These are phyloP conservation scores for Porites divaricata DNA, from an alignment of 92 coral and sea anemone genomes.

Conservation along the genomic window DNA sequence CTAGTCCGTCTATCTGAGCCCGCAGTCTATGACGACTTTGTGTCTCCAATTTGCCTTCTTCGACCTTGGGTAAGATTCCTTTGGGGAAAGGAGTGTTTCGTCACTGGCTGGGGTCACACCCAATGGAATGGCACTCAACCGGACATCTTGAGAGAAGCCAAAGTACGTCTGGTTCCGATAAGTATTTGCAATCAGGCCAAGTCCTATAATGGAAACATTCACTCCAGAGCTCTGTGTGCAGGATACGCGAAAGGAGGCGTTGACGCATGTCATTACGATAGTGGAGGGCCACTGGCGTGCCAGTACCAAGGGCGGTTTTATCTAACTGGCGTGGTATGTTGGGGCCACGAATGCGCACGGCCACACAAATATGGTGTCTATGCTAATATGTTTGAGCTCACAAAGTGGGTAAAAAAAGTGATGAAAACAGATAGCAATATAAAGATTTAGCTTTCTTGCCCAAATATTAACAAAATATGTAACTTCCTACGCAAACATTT, in stretches of 20 bases:
- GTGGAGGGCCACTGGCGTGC: conserved; percentile 96
- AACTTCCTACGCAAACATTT: no score
- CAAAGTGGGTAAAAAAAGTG: conserved; percentile 76
- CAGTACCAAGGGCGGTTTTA: conserved; percentile 70
- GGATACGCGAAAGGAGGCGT: conserved; percentile 90
- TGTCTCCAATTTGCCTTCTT: conserved; percentile 77
- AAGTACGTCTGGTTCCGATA: conserved; percentile 82
- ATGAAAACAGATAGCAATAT: conserved; percentile 13
- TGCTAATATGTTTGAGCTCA: conserved; percentile 84
- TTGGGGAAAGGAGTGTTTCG: conserved; percentile 73
- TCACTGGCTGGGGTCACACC: conserved; percentile 94
- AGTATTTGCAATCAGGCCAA: conserved; percentile 66
- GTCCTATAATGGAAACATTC: conserved; percentile 91
- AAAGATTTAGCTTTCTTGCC: conserved; percentile 6
- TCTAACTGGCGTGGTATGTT: conserved; percentile 88
- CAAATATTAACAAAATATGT: no score
- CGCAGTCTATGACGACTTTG: conserved; percentile 54
- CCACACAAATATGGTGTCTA: conserved; percentile 98
- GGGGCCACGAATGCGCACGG: conserved; percentile 93
- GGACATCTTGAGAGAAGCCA: conserved; percentile 81
- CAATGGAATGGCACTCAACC: conserved; percentile 70
- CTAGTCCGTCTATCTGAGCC: conserved; percentile 62
- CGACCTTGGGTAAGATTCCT: conserved; percentile 64
- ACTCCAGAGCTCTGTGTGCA: conserved; percentile 91
- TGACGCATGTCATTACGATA: conserved; percentile 96